Evolutionary conservation across 2,113 vertebrate species (phyloP).

Genomic region (Arizona elegans): DNA sequence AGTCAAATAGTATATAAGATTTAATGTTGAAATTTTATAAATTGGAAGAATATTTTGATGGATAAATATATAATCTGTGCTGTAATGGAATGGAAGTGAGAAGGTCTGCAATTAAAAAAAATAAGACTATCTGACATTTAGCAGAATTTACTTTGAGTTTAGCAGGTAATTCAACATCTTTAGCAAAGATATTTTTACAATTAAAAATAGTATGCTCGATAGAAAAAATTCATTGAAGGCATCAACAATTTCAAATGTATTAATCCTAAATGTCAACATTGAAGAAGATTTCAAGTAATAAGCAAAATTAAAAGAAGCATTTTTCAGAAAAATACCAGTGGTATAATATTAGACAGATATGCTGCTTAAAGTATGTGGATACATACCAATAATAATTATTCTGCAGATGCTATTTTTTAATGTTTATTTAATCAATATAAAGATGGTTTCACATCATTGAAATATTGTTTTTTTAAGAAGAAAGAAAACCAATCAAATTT

Average conservation of each 20-base stretch:
- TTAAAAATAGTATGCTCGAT: neutral
- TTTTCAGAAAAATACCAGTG: neutral
- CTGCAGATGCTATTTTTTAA: neutral
- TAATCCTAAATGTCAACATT: neutral
- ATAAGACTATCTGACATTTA: neutral
- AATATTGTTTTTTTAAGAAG: neutral
- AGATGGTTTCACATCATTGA: neutral
- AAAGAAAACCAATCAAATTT: neutral
- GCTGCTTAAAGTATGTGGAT: neutral
- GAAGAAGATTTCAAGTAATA: neutral
- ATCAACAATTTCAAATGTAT: neutral
- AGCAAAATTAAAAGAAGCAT: neutral
- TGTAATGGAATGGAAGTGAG: neutral
- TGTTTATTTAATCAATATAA: neutral
- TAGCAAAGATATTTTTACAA: neutral
- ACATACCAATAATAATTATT: neutral
- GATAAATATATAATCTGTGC: neutral
- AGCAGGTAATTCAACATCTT: neutral
- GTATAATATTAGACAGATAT: neutral
- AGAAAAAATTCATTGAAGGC: neutral
- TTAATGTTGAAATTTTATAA: neutral
- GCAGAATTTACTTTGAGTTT: neutral
- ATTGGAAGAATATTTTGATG: neutral
- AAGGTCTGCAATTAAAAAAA: neutral
- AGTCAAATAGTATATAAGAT: neutral